A percentile compares a stretch with the other conserved stretches of the same genome.
These are phyloP conservation scores for Polyergus mexicanus DNA, from an alignment of 1,140 invertebrate genomes.

Conservation along the genomic window DNA sequence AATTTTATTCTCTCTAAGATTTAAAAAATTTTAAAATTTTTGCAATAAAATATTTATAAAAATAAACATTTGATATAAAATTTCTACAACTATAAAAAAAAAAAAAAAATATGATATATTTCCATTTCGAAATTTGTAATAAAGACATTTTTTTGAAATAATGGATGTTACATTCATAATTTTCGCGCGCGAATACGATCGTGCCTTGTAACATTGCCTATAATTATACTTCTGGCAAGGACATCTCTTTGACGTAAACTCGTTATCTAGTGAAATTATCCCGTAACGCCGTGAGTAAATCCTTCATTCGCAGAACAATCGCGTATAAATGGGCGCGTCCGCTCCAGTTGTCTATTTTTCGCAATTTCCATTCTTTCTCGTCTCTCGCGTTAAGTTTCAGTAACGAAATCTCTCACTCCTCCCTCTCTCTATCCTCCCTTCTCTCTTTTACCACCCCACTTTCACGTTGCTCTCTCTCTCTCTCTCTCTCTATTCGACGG, in stretches of 20 bases:
- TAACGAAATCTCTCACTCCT: neutral
- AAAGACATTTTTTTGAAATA: neutral
- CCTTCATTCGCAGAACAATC: slow-evolving; percentile 52
- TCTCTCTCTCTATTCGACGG: slow-evolving; percentile 36
- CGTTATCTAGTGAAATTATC: slow-evolving; percentile 45
- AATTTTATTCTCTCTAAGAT: neutral
- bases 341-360: slow-evolving; percentile 21
- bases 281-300: slow-evolving; percentile 51
- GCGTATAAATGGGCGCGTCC: slow-evolving; percentile 17
- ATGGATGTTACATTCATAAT: neutral
- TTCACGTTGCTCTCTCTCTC: slow-evolving; percentile 3
- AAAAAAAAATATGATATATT: neutral
- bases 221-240: slow-evolving; percentile 21
- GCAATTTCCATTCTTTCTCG: slow-evolving; percentile 44
- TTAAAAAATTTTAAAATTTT: neutral
- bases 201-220: neutral
- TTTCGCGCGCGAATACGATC: neutral
- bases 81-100: neutral
- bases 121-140: neutral
- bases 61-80: neutral
- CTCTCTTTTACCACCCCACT: neutral
- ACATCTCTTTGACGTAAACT: slow-evolving; percentile 33
- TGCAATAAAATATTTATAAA: neutral
- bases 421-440: too few species aligned
- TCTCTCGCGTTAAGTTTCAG: slow-evolving; percentile 26